A percentile compares a stretch with the other conserved stretches of the same genome.
These are phyloP conservation scores for Pseudorasbora parva DNA, from an alignment of 2,113 vertebrate species.

Conservation along the genomic window DNA sequence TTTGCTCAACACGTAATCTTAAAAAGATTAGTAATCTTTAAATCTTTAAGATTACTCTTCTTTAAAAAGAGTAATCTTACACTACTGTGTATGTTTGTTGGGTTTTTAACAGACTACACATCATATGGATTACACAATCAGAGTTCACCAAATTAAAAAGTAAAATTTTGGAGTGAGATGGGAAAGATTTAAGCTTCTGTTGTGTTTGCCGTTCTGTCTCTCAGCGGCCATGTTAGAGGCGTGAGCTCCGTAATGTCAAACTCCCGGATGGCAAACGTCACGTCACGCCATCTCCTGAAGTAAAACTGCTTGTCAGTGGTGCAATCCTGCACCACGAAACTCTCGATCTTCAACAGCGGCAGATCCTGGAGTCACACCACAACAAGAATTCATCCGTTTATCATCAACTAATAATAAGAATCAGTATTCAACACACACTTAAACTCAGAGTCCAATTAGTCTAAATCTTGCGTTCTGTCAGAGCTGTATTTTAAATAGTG, in stretches of 20 bases:
- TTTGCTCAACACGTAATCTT: neutral
- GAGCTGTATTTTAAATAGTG: neutral
- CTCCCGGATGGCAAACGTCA: constrained; percentile 66
- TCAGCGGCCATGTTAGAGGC: neutral
- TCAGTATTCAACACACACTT: neutral
- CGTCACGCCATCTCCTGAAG: constrained; percentile 73
- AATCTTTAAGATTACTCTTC: too few species aligned
- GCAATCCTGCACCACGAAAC: constrained; percentile 74
- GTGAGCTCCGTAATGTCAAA: constrained; percentile 70
- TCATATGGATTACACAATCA: neutral
- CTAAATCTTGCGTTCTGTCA: neutral
- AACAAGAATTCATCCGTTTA: neutral
- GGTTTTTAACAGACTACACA: neutral
- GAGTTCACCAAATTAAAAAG: neutral
- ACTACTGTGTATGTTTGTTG: neutral
- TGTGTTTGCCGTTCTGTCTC: neutral
- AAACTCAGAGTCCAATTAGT: too few species aligned
- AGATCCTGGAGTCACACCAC: constrained; percentile 63
- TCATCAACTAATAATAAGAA: neutral
- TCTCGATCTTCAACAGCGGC: constrained; percentile 80
- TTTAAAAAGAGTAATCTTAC: too few species aligned
- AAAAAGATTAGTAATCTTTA: too few species aligned
- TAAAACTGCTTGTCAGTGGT: constrained; percentile 55
- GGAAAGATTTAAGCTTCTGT: neutral
- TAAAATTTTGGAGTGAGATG: neutral